Percentiles rank a stretch among this genome's conserved stretches.
Conservation (phyloP, 2,888 invertebrate genomes). For the Andrena praecox region DNA sequence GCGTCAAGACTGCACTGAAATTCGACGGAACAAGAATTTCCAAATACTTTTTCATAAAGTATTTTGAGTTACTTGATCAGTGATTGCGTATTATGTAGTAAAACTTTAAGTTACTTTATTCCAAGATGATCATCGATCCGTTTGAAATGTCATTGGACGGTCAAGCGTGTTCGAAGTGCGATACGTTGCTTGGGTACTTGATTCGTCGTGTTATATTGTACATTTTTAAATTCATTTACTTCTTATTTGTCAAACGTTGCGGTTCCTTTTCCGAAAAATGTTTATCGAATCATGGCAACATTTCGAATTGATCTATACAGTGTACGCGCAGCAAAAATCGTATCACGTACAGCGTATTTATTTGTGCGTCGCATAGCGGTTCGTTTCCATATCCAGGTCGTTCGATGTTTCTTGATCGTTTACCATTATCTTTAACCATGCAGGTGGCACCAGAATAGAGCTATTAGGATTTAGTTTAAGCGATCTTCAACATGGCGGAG, state of each 20-base stretch:
- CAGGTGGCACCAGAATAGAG: conserved; percentile 64
- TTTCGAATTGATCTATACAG: conserved; percentile 69
- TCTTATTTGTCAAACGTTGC: conserved; percentile 41
- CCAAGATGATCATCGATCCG: conserved; percentile 8
- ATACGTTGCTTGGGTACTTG: neutral
- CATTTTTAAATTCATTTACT: conserved; percentile 29
- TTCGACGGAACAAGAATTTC: conserved; percentile 29
- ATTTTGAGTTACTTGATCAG: conserved; percentile 43
- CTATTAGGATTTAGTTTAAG: conserved; percentile 75
- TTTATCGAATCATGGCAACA: conserved; percentile 53
- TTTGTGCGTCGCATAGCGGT: conserved; percentile 64
- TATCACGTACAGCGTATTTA: conserved; percentile 57
- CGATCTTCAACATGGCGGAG: conserved; percentile 75
- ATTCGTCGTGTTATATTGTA: conserved; percentile 19
- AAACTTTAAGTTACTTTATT: neutral
- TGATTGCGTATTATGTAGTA: neutral
- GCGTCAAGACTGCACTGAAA: conserved; percentile 43
- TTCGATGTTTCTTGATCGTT: conserved; percentile 66
- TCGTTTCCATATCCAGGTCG: conserved; percentile 69
- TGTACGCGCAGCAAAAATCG: conserved; percentile 62
- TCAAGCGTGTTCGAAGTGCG: neutral
- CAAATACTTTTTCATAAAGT: conserved; percentile 59
- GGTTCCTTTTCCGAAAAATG: conserved; percentile 16
- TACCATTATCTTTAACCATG: conserved; percentile 67
- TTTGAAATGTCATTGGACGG: conserved; percentile 4